A percentile compares a stretch with the other conserved stretches of the same genome.
Evolutionary conservation across 2,888 invertebrate species (phyloP).

Genomic region (Aporophyla nigra): DNA sequence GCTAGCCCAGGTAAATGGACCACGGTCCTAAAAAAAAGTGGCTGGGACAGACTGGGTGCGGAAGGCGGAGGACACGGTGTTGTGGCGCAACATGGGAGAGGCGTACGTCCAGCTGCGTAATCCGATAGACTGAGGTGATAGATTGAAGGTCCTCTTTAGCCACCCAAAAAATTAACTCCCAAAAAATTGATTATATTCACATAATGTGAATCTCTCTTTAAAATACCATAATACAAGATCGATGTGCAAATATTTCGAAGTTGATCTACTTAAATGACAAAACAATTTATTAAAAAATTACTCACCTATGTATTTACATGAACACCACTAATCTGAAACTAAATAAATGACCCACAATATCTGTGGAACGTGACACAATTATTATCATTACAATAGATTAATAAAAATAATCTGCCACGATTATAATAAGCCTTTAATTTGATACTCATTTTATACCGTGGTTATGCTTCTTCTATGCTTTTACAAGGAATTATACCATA

Average conservation of each 20-base stretch:
- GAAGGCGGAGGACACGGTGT: too few relatives aligned
- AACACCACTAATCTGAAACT: slow-evolving; percentile 64
- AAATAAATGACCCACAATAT: slow-evolving; percentile 34
- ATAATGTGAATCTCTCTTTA: background rate
- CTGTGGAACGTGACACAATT: slow-evolving; percentile 38
- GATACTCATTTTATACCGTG: background rate
- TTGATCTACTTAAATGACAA: background rate
- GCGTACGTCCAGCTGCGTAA: too few relatives aligned
- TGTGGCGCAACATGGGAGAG: too few relatives aligned
- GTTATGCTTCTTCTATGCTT: background rate
- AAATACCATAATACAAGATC: too few relatives aligned
- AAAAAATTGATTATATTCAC: background rate
- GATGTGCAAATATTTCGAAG: background rate
- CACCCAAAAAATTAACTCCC: too few relatives aligned
- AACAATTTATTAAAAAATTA: slow-evolving; percentile 3
- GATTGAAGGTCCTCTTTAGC: background rate
- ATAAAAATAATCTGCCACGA: slow-evolving; percentile 49
- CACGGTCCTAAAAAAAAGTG: too few relatives aligned
- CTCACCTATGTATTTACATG: slow-evolving; percentile 72
- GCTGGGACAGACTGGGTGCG: too few relatives aligned
- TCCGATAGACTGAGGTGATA: too few relatives aligned
- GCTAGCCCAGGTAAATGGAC: too few relatives aligned
- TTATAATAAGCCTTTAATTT: slow-evolving; percentile 26
- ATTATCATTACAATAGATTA: slow-evolving; percentile 57
- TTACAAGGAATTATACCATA: background rate